Base-by-base conservation (phyloP, 2,888 invertebrate species). In the Mesorhabditis spiculigera region DNA sequence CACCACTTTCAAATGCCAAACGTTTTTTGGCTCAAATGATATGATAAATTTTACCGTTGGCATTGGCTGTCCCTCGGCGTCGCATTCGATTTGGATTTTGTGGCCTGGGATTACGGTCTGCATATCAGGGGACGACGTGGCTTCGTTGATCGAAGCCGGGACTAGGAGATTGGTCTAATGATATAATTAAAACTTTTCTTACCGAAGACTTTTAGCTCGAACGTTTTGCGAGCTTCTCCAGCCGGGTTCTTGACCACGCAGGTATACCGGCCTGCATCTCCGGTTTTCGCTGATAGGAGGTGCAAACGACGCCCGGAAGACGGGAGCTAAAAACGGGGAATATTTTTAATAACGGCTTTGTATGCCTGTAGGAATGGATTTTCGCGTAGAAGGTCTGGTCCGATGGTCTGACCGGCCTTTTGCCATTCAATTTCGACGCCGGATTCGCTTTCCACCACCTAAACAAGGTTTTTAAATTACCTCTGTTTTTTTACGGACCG, bases 81-180 rank as follows among this genome's bases (percentile, higher is more conserved):
- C 66, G 80, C 89, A 89, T 4, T 87, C 85, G 41, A 89, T 78
- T 41, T 86, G 81, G 4, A 88, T 66, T 4, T 66, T 45, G 0
- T 66, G 58, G 0, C 73, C 74, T 4, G 81, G 81, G 45, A 77
- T 73, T 5, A 76, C 75, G 0, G 79, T 75, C 13, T 80, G 75
- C 28, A 83, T 67, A 4, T 79, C 63, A 0, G 72, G 67, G 0
- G 85, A 85, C 5, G 81, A 80, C 13, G 71, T 45, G 4, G 75
- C 67, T 4, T 86, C 84, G 71, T 78, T 77, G 69, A 85, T 83
- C 4, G 71, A 66, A 43, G 85, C 80, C 5, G 80, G 79, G 3
- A 82, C 79, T 76, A 70, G 61, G 73, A 72, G 41, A 8, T 10
- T n/a, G 4, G 4, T n/a, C 61, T 43, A 63, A 72, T 28, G 61